Base-by-base conservation (phyloP, 2,888 invertebrate genomes). In the Spatulosminthurus flaviceps region DNA sequence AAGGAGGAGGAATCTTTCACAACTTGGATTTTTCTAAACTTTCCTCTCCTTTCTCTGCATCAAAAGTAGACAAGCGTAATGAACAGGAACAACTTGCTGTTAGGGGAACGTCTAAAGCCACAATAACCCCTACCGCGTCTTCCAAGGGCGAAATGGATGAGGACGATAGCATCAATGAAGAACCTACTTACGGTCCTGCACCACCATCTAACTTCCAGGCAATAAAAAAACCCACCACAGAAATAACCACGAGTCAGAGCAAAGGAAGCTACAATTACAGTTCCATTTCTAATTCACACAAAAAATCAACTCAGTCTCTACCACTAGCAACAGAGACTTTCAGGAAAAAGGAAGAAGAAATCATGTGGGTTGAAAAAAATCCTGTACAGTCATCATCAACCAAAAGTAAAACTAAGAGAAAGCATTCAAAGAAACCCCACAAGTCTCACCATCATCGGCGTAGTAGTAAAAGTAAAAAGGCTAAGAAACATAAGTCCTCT, bases 311-410 rank as follows among this genome's bases (percentile, higher is more conserved):
- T 60, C 61, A 64, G 24, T 9, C 22, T 34, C 43, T 24, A 67
- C 51, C 67, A 64, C 4, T 24, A 26, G 5, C 11, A 26, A 13
- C 4, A 13, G 74, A 61, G 26, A n/a, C n/a, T n/a, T n/a, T n/a
- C n/a, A n/a, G n/a, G n/a, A 41, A 71, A 16, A 28, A 28, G 43
- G 69, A 77, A n/a, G 81, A 81, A 76, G 81, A 81, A 77, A 80
- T 70, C 43, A 77, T 83, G 41, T 84, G 83, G 84, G 81, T 83
- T 42, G 84, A 83, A 77, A 81, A 81, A 80, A 75, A 77, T 60
- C 0, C 19, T 61, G 21, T 21, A 61, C 29, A 60, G 28, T 21
- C 29, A 34, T 74, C 61, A 61, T n/a, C n/a, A n/a, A n/a, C n/a
- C n/a, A 21, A 21, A 19, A 41, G 16, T 13, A 71, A 42, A 21